Base-by-base conservation (phyloP, 2,797 vertebrate species). In the Myotis findleyi region DNA sequence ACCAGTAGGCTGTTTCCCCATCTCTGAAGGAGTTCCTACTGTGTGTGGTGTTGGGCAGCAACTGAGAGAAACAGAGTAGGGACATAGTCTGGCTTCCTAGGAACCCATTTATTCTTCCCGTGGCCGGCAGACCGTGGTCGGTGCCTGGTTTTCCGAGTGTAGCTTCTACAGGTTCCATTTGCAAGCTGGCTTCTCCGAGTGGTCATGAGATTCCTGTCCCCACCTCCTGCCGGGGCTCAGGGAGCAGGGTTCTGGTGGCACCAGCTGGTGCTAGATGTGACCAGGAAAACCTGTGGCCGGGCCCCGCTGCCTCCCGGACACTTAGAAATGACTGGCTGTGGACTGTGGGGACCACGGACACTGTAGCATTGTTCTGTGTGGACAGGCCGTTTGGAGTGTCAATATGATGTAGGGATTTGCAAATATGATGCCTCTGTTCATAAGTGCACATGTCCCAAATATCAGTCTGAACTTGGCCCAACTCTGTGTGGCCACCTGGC, bases 151-250 rank as follows among this genome's bases (percentile, higher is more conserved):
- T 93, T 68, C 84, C 76, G 81, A 33, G 85, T 88, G 91, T 75
- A 92, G 83, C 73, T 95, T 77, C 33, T 21, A 5, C 62, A 59
- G 68, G 53, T 85, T 72, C 47, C 73, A 82, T 95, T 96, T 82
- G 92, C 87, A 44, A 17, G 82, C 92, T 83, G 82, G 87, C 93
- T 90, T 59, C 82, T 57, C 85, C 33, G 77, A 88, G 87, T 71
- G 33, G 66, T 44, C 44, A 14, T 7, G 14, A 38, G 94, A 90
- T 82, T 88, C 80, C 53, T 66, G 95, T 80, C 73, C 95, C 95
- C 10, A 90, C 94, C 94, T 95, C 95, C 95, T 96, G 94, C 95
- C 0, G 86, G 94, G 2, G 95, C 87, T 75, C 87, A 9, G 89
- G 73, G 87, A 89, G 82, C 91, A 76, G 84, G 3, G 41, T 87